Percentiles rank a stretch among this genome's conserved stretches.
These are phyloP conservation scores for Crotalus viridis DNA, from an alignment of 2,113 vertebrate species.

Conservation along the genomic window DNA sequence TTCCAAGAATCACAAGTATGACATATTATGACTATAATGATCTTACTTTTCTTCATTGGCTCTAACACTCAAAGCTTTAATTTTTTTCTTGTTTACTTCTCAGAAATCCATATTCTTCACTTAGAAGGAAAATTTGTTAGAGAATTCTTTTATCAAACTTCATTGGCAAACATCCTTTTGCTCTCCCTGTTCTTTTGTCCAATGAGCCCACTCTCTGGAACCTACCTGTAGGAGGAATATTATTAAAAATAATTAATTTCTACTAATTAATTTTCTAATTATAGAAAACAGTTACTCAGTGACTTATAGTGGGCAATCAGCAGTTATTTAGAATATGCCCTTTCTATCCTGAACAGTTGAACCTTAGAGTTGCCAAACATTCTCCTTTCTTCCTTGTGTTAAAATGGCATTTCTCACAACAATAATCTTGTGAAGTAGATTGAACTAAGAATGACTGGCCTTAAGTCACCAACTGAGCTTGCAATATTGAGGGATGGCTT, in stretches of 20 bases:
- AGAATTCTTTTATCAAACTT: not conserved
- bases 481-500: not conserved
- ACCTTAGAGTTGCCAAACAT: not conserved
- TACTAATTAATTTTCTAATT: not conserved
- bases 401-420: not conserved
- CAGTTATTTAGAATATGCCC: not conserved
- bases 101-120: no score
- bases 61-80: not conserved
- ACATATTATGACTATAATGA: not conserved
- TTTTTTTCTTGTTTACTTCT: not conserved
- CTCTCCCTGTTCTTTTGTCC: not conserved
- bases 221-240: not conserved
- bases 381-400: not conserved
- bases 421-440: not conserved
- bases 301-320: not conserved
- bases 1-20: not conserved
- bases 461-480: not conserved
- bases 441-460: not conserved
- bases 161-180: not conserved
- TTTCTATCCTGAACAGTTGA: not conserved
- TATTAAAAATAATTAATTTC: not conserved
- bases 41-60: not conserved
- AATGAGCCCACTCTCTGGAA: not conserved
- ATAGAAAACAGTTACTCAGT: not conserved
- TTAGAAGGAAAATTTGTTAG: no score